Conservation (phyloP, 1,140 invertebrate species). For the Copidosoma floridanum region DNA sequence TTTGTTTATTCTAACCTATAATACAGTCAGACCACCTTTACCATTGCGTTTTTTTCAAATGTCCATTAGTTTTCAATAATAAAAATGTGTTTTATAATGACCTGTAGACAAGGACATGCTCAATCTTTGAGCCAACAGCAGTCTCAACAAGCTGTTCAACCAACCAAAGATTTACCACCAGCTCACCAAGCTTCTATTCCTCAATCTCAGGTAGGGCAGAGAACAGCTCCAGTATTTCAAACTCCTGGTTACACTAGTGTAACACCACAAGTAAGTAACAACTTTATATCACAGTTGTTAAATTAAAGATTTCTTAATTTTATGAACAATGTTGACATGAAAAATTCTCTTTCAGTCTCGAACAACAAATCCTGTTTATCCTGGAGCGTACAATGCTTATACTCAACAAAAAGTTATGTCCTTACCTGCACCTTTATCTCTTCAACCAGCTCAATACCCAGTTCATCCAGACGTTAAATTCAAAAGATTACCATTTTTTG, state of each 20-base stretch:
- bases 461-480: slow-evolving; percentile 89
- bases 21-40: too few relatives aligned
- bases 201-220: slow-evolving; percentile 42
- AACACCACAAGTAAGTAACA: slow-evolving; percentile 43
- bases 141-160: slow-evolving; percentile 37
- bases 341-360: slow-evolving; percentile 37
- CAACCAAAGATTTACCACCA: slow-evolving; percentile 49
- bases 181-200: slow-evolving; percentile 54
- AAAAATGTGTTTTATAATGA: too few relatives aligned
- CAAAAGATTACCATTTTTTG: slow-evolving; percentile 90
- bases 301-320: neutral
- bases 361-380: slow-evolving; percentile 40
- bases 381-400: slow-evolving; percentile 41
- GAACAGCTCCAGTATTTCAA: slow-evolving; percentile 42
- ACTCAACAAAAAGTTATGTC: slow-evolving; percentile 42
- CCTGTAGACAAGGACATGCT: slow-evolving; percentile 44
- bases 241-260: slow-evolving; percentile 42
- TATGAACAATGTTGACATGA: neutral
- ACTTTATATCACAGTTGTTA: neutral
- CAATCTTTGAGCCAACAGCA: slow-evolving; percentile 47
- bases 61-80: too few relatives aligned
- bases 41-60: too few relatives aligned
- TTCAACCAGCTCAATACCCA: slow-evolving; percentile 59
- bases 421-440: slow-evolving; percentile 40
- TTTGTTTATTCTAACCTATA: too few relatives aligned